phyloP scores from a whole-genome alignment of 2,888 invertebrate species.

The Chloromyia formosa region DNA sequence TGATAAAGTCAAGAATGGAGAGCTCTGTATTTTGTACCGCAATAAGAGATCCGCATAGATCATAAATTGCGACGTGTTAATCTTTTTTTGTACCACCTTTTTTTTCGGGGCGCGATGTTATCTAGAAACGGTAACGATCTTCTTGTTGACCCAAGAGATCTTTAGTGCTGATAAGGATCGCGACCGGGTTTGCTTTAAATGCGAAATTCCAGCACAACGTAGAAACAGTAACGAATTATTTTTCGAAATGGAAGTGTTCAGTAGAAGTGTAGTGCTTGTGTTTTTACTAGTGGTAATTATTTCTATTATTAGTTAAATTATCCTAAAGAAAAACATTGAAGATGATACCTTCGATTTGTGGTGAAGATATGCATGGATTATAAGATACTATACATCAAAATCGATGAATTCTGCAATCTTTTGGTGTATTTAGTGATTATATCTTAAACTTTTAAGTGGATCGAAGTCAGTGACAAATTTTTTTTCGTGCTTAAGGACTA shows the following conservation, averaged over 20 bases:
- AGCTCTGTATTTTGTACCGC: conserved; percentile 22
- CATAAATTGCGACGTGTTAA: conserved; percentile 42
- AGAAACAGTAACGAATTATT: conserved; percentile 60
- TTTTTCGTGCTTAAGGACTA: no score
- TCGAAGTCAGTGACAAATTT: no score
- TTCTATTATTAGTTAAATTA: conserved; percentile 8
- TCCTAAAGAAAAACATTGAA: neutral
- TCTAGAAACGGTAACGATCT: conserved; percentile 41
- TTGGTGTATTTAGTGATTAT: conserved; percentile 1
- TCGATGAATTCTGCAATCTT: conserved; percentile 3
- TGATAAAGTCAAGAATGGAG: no score
- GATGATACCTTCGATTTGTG: no score
- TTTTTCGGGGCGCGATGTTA: conserved; percentile 17
- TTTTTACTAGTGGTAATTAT: conserved; percentile 61
- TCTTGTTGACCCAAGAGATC: conserved; percentile 39
- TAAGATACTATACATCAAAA: conserved; percentile 21
- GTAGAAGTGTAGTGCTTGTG: conserved; percentile 57
- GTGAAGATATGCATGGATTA: conserved; percentile 1
- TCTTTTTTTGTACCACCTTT: conserved; percentile 27
- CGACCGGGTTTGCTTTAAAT: conserved; percentile 41
- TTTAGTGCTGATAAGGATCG: conserved; percentile 26
- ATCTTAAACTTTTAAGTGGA: neutral
- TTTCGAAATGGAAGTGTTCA: conserved; percentile 62
- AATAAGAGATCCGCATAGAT: conserved; percentile 44
- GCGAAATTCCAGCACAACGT: conserved; percentile 28